Conservation (phyloP, 2,113 vertebrate species). For the Toxotes jaculatrix region DNA sequence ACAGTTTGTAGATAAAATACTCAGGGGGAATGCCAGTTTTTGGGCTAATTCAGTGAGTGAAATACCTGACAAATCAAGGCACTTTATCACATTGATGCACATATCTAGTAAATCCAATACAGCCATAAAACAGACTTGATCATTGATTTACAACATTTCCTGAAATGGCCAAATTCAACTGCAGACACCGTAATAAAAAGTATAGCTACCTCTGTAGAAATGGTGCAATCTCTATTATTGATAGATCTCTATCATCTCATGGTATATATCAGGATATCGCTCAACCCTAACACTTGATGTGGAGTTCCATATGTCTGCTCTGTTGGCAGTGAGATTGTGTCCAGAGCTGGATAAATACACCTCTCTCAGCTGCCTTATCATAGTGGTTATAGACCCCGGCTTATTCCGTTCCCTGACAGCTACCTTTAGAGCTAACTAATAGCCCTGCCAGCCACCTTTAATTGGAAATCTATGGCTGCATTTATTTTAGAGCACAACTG, state of each 20-base stretch:
- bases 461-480: slow-evolving; percentile 86
- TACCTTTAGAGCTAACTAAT: slow-evolving; percentile 83
- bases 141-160: background rate
- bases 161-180: background rate
- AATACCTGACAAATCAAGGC: background rate
- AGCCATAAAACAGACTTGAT: background rate
- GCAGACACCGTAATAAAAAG: background rate
- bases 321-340: slow-evolving; percentile 44
- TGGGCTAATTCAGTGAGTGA: background rate
- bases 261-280: background rate
- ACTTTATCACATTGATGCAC: background rate
- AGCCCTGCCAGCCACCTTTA: slow-evolving; percentile 78
- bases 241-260: slow-evolving; percentile 15
- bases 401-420: slow-evolving; percentile 77
- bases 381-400: slow-evolving; percentile 61
- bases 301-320: slow-evolving; percentile 7
- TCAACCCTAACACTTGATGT: slow-evolving; percentile 6
- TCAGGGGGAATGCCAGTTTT: background rate
- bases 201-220: background rate
- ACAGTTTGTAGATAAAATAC: background rate
- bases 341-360: slow-evolving; percentile 70
- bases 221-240: background rate
- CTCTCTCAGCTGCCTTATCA: slow-evolving; percentile 69
- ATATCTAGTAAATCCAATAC: background rate
- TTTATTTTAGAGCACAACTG: slow-evolving; percentile 81